Base-by-base conservation (phyloP, 92 coral and sea anemone species). In the Virgularia gustaviana region DNA sequence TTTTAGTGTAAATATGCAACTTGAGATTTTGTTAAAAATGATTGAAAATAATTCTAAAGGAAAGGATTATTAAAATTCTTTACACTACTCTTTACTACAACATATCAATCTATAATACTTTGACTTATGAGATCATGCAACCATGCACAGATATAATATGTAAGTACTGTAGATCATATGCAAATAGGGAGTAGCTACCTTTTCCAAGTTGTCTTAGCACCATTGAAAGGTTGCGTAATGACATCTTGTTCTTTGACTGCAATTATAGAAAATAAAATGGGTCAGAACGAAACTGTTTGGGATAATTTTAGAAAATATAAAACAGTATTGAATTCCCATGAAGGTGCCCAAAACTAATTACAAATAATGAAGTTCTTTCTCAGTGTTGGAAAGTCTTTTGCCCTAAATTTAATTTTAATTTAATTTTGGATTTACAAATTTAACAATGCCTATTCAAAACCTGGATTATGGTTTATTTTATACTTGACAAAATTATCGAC, bases 121-220 rank as follows among this genome's bases (percentile, higher is more conserved):
- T n/a, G n/a, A n/a, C n/a, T n/a, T n/a, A n/a, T n/a, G n/a, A n/a
- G n/a, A n/a, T n/a, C n/a, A n/a, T n/a, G n/a, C 29, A n/a, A 25
- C 64, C 25, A 45, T 71, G 43, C 45, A 29, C 42, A 71, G 25
- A 30, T 6, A 32, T 32, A 6, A 71, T 25, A 22, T 57, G 3
- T 37, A n/a, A 23, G 20, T 7, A 9, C 15, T 65, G 6, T 65
- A 16, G 4, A 32, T 35, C 23, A 11, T 19, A 11, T 6, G 5
- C 3, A 1, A 15, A 19, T 53, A 23, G 28, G 28, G 19, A 53
- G 10, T 28, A 64, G 22, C 20, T 65, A 94, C 99, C 99, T 87
- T 84, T 84, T 49, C 99, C 99, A 36, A 94, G 79, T 79, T 94
- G 99, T 7, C 99, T 87, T 60, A 94, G 82, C 22, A 94, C 99